These are phyloP conservation scores for Serranus cabrilla DNA, from an alignment of 2,797 vertebrate species.

Conservation along the genomic window DNA sequence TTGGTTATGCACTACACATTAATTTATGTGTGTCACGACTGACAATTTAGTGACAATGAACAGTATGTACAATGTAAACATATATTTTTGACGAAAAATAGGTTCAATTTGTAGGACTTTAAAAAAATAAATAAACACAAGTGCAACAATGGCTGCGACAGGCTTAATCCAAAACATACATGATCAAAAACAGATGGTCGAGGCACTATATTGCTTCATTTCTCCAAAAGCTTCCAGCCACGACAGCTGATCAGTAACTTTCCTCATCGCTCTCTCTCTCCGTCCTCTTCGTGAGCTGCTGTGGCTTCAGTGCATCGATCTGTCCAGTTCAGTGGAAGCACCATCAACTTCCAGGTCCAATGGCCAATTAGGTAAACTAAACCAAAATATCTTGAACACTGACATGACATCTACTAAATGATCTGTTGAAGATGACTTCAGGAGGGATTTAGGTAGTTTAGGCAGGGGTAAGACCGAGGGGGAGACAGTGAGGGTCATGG, in stretches of 20 bases:
- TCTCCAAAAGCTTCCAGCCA: slow-evolving; percentile 45
- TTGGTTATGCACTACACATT: slow-evolving; percentile 45
- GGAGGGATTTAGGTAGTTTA: not conserved
- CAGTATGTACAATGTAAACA: slow-evolving; percentile 43
- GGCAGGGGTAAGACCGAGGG: not conserved
- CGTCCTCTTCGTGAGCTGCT: slow-evolving; percentile 30
- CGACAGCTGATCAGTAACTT: slow-evolving; percentile 19
- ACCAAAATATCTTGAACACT: slow-evolving; percentile 55
- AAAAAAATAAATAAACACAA: slow-evolving; percentile 59
- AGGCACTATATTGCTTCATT: slow-evolving; percentile 69
- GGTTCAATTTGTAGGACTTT: slow-evolving; percentile 23
- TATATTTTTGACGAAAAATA: slow-evolving; percentile 25
- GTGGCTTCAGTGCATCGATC: slow-evolving; percentile 55
- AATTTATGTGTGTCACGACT: slow-evolving; percentile 15
- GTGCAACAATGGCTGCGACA: slow-evolving; percentile 33
- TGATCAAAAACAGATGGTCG: slow-evolving; percentile 41
- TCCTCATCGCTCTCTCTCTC: slow-evolving; percentile 10
- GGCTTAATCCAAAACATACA: slow-evolving; percentile 21
- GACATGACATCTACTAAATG: slow-evolving; percentile 46
- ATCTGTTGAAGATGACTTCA: not conserved
- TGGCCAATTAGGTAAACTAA: slow-evolving; percentile 61
- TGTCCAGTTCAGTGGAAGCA: slow-evolving; percentile 39
- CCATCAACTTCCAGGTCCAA: slow-evolving; percentile 56
- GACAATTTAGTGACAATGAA: slow-evolving; percentile 38
- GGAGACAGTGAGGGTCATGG: not conserved